Conservation (phyloP, 1,140 invertebrate species). For the Drosophila aff. region DNA sequence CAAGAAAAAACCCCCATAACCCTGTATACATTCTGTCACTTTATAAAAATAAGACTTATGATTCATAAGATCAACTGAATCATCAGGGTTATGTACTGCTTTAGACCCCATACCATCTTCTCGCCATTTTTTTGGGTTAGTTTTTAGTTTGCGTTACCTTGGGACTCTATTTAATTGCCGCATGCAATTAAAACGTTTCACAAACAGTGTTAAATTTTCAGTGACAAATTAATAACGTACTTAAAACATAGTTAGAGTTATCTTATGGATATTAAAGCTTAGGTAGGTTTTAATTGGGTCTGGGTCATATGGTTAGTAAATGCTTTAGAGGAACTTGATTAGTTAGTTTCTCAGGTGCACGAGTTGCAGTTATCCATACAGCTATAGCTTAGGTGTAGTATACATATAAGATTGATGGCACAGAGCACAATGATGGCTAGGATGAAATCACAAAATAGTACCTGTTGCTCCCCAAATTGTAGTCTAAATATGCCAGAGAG, state of each 20-base stretch:
- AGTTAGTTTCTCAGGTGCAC: conserved; percentile 56
- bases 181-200: conserved; percentile 84
- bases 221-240: conserved; percentile 61
- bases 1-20: no score
- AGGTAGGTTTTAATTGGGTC: conserved; percentile 9
- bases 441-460: conserved; percentile 89
- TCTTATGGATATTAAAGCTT: conserved; percentile 46
- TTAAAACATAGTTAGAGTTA: conserved; percentile 29
- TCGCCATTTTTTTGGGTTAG: conserved; percentile 25
- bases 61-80: conserved; percentile 12
- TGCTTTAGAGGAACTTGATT: conserved; percentile 19
- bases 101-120: conserved; percentile 10
- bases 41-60: not conserved
- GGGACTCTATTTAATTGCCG: conserved; percentile 83
- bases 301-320: conserved; percentile 22
- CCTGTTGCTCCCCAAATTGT: conserved; percentile 88
- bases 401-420: conserved; percentile 88
- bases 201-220: conserved; percentile 82
- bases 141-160: conserved; percentile 71
- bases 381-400: conserved; percentile 86
- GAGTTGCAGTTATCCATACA: conserved; percentile 75
- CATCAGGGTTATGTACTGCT: not conserved
- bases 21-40: not conserved
- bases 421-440: conserved; percentile 88
- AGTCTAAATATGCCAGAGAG: conserved; percentile 85